Conservation (phyloP, 1,140 invertebrate genomes). For the Zophobas morio region DNA sequence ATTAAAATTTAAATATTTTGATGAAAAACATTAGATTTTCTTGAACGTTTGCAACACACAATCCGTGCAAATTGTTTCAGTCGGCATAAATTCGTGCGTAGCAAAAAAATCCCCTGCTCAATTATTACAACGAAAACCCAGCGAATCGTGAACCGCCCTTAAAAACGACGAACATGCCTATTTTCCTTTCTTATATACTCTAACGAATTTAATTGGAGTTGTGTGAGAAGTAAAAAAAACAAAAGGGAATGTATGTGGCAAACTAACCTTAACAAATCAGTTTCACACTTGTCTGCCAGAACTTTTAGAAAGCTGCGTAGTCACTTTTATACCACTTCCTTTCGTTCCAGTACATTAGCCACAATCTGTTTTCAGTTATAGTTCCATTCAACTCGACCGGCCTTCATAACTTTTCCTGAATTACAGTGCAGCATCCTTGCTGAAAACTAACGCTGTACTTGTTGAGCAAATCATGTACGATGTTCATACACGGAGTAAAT, state of each 20-base stretch:
- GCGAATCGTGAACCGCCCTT: neutral
- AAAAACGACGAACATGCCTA: neutral
- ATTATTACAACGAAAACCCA: neutral
- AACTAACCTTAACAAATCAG: slow-evolving; percentile 40
- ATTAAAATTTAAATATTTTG: slow-evolving; percentile 9
- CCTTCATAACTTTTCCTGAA: slow-evolving; percentile 34
- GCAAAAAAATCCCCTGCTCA: neutral
- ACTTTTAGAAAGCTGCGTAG: slow-evolving; percentile 37
- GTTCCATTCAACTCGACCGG: slow-evolving; percentile 32
- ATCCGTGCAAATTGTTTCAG: neutral
- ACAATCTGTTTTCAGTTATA: slow-evolving; percentile 42
- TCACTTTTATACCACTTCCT: slow-evolving; percentile 41
- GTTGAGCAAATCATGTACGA: slow-evolving; percentile 29
- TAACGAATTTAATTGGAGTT: slow-evolving; percentile 20
- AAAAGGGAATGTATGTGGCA: slow-evolving; percentile 10
- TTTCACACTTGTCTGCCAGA: slow-evolving; percentile 36
- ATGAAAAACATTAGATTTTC: slow-evolving; percentile 2
- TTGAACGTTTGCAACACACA: neutral
- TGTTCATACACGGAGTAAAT: slow-evolving; percentile 5
- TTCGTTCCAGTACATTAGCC: slow-evolving; percentile 40
- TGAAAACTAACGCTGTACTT: slow-evolving; percentile 27
- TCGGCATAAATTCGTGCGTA: neutral
- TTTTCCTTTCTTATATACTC: slow-evolving; percentile 14
- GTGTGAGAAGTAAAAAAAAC: slow-evolving; percentile 9
- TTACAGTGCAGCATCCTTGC: slow-evolving; percentile 25